Evolutionary conservation across 2,113 vertebrate species (phyloP).

Genomic region (Dunckerocampus dactyliophorus): DNA sequence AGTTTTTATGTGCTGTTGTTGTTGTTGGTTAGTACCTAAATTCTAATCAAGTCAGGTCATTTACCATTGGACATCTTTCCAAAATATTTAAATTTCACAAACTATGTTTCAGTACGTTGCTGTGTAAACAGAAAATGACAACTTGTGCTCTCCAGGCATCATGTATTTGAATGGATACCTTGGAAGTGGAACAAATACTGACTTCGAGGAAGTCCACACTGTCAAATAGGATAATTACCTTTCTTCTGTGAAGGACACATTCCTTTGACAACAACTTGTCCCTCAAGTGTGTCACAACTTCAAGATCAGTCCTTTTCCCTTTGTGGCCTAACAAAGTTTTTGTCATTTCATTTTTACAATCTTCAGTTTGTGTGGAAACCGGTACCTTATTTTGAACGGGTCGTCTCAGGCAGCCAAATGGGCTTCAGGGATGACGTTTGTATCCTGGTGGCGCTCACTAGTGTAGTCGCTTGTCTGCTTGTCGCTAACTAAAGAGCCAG

Average conservation of each 20-base stretch:
- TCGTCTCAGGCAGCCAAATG: too few relatives aligned
- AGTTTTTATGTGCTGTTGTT: neutral
- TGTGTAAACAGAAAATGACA: too few relatives aligned
- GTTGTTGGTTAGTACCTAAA: neutral
- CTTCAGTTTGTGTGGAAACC: neutral
- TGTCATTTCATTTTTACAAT: neutral
- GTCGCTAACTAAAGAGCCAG: neutral
- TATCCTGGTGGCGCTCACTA: neutral
- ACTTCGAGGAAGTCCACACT: too few relatives aligned
- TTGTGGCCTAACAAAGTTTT: neutral
- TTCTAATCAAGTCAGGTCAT: too few relatives aligned
- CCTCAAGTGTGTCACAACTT: too few relatives aligned
- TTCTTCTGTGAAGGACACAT: too few relatives aligned
- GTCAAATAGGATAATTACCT: too few relatives aligned
- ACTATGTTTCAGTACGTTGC: neutral
- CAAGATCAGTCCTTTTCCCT: neutral
- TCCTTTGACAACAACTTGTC: too few relatives aligned
- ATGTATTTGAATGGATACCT: too few relatives aligned
- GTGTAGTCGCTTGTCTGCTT: too few relatives aligned
- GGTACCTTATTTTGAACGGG: neutral
- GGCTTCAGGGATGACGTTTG: neutral
- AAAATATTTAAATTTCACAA: neutral
- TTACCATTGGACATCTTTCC: neutral
- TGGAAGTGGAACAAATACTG: too few relatives aligned
- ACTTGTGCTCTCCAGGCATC: too few relatives aligned